Evolutionary conservation across 2,113 vertebrate species (phyloP).

Genomic region (Regulus satrapa): DNA sequence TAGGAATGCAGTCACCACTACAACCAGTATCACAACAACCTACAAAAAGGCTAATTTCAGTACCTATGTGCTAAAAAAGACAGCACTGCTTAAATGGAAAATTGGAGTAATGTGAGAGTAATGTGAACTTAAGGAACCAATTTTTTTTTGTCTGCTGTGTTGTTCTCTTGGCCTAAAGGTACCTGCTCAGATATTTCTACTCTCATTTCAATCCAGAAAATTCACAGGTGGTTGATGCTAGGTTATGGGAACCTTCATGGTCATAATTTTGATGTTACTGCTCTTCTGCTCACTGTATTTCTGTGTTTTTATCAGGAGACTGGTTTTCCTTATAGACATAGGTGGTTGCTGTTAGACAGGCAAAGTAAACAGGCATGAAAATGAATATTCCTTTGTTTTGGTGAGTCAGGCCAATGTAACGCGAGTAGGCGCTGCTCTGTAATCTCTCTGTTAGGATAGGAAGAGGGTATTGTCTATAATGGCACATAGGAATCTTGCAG

Average conservation of each 20-base stretch:
- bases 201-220: background rate
- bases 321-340: conserved; percentile 11
- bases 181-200: background rate
- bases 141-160: background rate
- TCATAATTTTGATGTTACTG: background rate
- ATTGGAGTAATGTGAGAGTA: background rate
- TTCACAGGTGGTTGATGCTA: background rate
- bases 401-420: background rate
- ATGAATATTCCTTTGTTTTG: conserved; percentile 40
- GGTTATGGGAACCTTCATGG: background rate
- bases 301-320: background rate
- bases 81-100: background rate
- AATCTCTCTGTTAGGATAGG: background rate
- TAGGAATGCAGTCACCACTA: background rate
- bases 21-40: background rate
- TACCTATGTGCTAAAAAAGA: background rate
- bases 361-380: background rate
- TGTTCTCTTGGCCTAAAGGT: background rate
- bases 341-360: conserved; percentile 12
- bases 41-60: background rate
- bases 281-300: background rate
- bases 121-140: background rate
- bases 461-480: background rate
- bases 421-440: background rate
- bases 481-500: background rate